Evolutionary conservation across 2,888 invertebrate species (phyloP).

Genomic region (Trachelus iudaicus): DNA sequence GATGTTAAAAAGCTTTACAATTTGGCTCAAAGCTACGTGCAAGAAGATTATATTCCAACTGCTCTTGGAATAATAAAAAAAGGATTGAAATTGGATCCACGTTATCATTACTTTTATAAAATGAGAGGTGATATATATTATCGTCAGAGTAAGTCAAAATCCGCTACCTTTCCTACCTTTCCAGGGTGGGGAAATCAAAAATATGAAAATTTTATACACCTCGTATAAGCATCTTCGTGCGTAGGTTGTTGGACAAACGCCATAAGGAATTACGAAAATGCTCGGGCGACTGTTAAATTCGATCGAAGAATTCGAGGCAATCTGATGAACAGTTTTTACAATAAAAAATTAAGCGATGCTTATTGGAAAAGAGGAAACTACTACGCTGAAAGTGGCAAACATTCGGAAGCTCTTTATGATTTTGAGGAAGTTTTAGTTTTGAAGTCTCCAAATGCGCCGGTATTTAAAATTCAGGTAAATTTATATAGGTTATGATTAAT

Average conservation of each 20-base stretch:
- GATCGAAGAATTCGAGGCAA: constrained; percentile 7
- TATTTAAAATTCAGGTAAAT: constrained; percentile 29
- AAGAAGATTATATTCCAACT: constrained; percentile 8
- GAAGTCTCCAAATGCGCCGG: constrained; percentile 1
- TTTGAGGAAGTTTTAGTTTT: constrained; percentile 36
- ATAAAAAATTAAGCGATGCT: constrained; percentile 21
- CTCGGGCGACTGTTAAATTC: constrained; percentile 25
- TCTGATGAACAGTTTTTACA: constrained; percentile 16
- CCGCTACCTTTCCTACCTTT: background rate
- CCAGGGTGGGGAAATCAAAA: background rate
- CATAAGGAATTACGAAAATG: constrained; percentile 33
- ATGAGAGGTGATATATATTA: constrained; percentile 32
- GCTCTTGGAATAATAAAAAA: constrained; percentile 24
- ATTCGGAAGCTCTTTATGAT: constrained; percentile 34
- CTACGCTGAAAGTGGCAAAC: constrained; percentile 16
- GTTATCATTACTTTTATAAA: constrained; percentile 30
- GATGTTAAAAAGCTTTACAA: constrained; percentile 15
- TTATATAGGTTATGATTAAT: background rate
- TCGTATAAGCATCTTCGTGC: constrained; percentile 20
- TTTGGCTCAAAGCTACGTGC: constrained; percentile 15
- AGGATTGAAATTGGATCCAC: constrained; percentile 32
- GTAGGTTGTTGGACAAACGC: constrained; percentile 23
- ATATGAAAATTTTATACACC: background rate
- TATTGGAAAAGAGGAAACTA: constrained; percentile 30
- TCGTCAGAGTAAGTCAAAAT: constrained; percentile 24